Base-by-base conservation (phyloP, 2,888 invertebrate species). In the Protodeltote pygarga region DNA sequence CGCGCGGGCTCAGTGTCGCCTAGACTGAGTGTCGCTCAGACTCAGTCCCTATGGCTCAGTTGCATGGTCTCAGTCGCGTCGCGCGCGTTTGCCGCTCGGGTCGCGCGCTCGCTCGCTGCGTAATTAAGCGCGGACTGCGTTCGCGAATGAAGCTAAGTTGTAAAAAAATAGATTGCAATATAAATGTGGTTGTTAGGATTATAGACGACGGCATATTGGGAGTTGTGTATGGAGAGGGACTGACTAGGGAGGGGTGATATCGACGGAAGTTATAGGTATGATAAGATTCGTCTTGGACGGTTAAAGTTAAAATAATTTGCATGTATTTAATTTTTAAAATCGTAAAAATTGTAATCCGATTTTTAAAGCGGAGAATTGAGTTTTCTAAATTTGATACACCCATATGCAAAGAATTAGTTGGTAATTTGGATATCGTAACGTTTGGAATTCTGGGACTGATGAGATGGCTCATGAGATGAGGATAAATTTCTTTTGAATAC, bases 401-500 rank as follows among this genome's bases (percentile, higher is more conserved):
- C 80, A 82, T 83, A 79, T 83, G 85, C 81, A 69, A 65, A 33
- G 71, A 71, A 50, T 69, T 80, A 80, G 83, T 67, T 66, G 80
- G 77, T 83, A 82, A 75, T 71, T 72, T 60, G 20, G 81, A 85
- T 85, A 87, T 87, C 83, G 84, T 77, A 73, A 70, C 53, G 75
- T 68, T 72, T 66, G 86, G 74, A 85, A 83, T 75, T 71, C 82
- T 82, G 76, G 82, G 89, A 89, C 87, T 90, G 90, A 89, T 90
- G 90, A 89, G 72, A 78, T 74, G 84, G 85, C 90, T 89, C 90
- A 89, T 91, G 77, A 81, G 85, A 89, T 89, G 90, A 88, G 88
- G 86, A 85, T 87, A 88, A 88, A 67, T 71, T 62, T 54, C 68
- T 80, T 81, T 77, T 78, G 57, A 61, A 61, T 50, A 51, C 70